Percentiles rank a stretch among this genome's conserved stretches.
These are phyloP conservation scores for Pteropus rufus DNA, from an alignment of 2,797 vertebrate genomes.

Conservation along the genomic window DNA sequence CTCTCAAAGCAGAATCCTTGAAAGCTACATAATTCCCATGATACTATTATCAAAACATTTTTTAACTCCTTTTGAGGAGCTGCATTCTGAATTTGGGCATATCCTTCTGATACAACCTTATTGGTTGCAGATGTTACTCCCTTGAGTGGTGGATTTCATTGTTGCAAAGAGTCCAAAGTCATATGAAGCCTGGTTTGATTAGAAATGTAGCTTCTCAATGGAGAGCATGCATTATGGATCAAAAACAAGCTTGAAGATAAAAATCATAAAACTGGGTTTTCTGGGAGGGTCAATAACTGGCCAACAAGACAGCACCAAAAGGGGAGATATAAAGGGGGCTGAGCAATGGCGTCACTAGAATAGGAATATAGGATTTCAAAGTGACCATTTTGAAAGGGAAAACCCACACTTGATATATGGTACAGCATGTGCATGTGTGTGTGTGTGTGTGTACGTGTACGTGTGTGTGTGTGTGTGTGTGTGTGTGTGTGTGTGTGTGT, in stretches of 20 bases:
- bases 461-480: too few relatives aligned
- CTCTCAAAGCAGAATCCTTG: background rate
- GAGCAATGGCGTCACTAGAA: background rate
- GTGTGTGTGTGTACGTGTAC: too few relatives aligned
- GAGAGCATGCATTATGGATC: background rate
- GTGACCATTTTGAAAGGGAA: background rate
- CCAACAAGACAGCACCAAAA: background rate
- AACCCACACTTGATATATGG: background rate
- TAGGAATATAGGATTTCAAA: conserved; percentile 40
- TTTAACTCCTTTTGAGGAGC: background rate
- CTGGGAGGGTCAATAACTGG: background rate
- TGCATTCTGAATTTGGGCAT: background rate
- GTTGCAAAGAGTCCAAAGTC: conserved; percentile 1
- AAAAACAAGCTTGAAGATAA: conserved; percentile 34
- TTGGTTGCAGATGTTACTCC: background rate
- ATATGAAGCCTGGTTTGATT: background rate
- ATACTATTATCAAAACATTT: background rate
- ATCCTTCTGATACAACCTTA: background rate
- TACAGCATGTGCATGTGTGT: background rate
- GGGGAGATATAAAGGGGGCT: background rate
- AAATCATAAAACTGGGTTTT: conserved; percentile 33
- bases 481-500: too few relatives aligned
- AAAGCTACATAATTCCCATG: background rate
- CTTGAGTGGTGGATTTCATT: background rate
- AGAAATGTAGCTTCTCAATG: conserved; percentile 6